A percentile compares a stretch with the other conserved stretches of the same genome.
Conservation (phyloP, 2,113 vertebrate genomes). For the Chaetodon auriga region DNA sequence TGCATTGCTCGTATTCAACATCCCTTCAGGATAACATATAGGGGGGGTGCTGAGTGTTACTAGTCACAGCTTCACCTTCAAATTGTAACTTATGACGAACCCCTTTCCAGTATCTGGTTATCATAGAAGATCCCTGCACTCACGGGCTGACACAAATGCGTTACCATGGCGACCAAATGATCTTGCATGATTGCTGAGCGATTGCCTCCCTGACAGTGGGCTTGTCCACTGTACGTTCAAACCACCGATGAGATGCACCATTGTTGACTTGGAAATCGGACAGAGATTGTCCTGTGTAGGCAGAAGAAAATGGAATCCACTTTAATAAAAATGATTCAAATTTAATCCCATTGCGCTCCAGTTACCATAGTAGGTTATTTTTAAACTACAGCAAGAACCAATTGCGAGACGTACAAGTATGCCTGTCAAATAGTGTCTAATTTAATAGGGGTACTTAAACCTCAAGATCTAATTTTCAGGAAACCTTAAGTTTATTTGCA, state of each 20-base stretch:
- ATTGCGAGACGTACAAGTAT: background rate
- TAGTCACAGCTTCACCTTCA: background rate
- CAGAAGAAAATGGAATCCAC: slow-evolving; percentile 4
- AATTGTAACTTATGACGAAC: background rate
- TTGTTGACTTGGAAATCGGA: slow-evolving; percentile 2
- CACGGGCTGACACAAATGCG: background rate
- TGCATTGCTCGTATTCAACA: no score
- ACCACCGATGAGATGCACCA: background rate
- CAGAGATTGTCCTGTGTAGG: background rate
- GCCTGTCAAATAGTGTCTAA: background rate
- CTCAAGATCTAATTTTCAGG: background rate
- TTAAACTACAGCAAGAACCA: background rate
- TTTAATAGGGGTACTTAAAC: background rate
- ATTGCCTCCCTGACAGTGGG: slow-evolving; percentile 16
- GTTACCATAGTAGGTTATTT: background rate
- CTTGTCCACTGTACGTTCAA: slow-evolving; percentile 13
- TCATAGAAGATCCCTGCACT: slow-evolving; percentile 5
- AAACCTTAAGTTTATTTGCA: background rate
- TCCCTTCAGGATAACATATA: no score
- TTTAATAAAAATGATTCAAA: slow-evolving; percentile 19
- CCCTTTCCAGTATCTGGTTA: background rate
- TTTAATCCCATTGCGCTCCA: background rate
- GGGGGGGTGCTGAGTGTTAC: background rate
- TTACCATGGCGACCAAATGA: slow-evolving; percentile 39
- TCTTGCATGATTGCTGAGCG: slow-evolving; percentile 33